These are phyloP conservation scores for Spondyliosoma cantharus DNA, from an alignment of 2,797 vertebrate genomes.

Conservation along the genomic window DNA sequence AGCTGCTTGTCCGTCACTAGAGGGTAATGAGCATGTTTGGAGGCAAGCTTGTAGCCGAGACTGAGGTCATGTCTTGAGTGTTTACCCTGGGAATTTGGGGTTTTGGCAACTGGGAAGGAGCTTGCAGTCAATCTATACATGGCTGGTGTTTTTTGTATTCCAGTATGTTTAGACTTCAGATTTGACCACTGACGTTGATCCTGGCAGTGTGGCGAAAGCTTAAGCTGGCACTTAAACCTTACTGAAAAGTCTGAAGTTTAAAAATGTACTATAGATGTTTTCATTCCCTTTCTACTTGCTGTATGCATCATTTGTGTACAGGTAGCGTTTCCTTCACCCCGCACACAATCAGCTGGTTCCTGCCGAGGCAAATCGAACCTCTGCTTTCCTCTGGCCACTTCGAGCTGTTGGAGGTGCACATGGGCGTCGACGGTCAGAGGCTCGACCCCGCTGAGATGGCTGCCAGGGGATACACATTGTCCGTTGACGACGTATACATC, in stretches of 20 bases:
- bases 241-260: too few species aligned
- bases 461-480: conserved; percentile 74
- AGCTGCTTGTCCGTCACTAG: conserved; percentile 79
- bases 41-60: too few species aligned
- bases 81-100: background rate
- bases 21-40: conserved; percentile 54
- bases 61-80: background rate
- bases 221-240: too few species aligned
- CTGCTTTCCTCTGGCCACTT: conserved; percentile 70
- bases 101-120: background rate
- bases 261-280: too few species aligned
- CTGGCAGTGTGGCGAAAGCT: too few species aligned
- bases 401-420: conserved; percentile 76
- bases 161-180: background rate
- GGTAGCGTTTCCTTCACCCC: conserved; percentile 76
- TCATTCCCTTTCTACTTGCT: background rate
- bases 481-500: conserved; percentile 61
- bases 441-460: conserved; percentile 72
- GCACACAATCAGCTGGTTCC: conserved; percentile 82
- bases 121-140: background rate
- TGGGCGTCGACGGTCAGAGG: conserved; percentile 81
- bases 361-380: conserved; percentile 78
- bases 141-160: background rate
- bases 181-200: background rate
- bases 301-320: conserved; percentile 51